phyloP scores from a whole-genome alignment of 2,888 invertebrate genomes.

The Megalurothrips usitatus region DNA sequence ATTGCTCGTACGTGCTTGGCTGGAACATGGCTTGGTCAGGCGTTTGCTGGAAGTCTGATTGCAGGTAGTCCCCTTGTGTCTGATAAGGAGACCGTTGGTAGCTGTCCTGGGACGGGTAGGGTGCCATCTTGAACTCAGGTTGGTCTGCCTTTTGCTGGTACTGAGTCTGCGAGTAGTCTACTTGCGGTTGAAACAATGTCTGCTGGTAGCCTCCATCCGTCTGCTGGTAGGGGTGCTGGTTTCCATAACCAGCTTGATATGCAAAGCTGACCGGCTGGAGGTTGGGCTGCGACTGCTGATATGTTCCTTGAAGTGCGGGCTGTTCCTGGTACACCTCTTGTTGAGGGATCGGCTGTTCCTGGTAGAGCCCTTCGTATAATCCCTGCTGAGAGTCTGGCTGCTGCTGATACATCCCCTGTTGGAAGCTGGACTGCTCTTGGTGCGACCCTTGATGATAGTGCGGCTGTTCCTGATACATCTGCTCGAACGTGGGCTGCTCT shows the following conservation, averaged over 20 bases:
- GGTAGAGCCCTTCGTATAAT: neutral
- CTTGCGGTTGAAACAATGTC: no score
- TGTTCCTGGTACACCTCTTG: neutral
- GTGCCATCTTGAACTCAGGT: neutral
- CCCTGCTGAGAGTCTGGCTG: neutral
- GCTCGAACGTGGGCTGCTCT: neutral
- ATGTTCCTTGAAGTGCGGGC: neutral
- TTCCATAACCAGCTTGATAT: no score
- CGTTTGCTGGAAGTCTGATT: neutral
- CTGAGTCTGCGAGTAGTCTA: no score
- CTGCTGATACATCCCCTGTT: neutral
- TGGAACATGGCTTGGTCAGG: neutral
- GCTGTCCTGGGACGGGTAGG: neutral
- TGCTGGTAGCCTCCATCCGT: no score
- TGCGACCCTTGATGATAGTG: neutral
- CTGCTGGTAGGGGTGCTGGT: no score
- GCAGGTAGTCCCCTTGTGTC: neutral
- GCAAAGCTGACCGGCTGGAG: neutral
- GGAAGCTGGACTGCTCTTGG: neutral
- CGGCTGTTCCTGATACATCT: neutral
- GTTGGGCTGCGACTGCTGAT: neutral
- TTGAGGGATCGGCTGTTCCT: neutral
- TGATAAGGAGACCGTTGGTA: neutral
- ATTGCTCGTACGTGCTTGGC: no score
- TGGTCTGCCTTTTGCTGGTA: no score